Evolutionary conservation across 1,140 invertebrate genomes (phyloP), one percentile per base, ranked within the genome.

Genomic region (Drosophila malerkotliana): DNA sequence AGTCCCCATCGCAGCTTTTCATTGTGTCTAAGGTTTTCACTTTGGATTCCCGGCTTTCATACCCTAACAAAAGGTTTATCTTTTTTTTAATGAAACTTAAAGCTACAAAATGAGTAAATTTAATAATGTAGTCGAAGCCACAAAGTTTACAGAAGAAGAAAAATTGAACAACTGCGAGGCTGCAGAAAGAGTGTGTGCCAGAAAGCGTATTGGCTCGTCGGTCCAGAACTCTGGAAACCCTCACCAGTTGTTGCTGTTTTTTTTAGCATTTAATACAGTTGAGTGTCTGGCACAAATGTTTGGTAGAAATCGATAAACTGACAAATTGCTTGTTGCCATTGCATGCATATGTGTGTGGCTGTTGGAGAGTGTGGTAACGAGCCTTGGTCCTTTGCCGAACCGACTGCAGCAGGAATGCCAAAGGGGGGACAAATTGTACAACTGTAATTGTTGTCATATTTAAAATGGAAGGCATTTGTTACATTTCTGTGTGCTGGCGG

Each of bases 221-320:
- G 34, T 37, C 10, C 10, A 3, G 10, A 0, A 3, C 10, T 37
- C 10, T 37, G 34, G 12, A 1, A 37, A n/a, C 41, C 41, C 41
- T 15, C 2, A 2, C 41, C 14, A 32, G 41, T 75, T 85, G 82
- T 82, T 87, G 83, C 83, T 82, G 74, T 87, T 87, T 87, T 87
- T 87, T 87, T 87, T 88, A 88, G 84, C 83, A 88, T 88, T 88
- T 88, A 88, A 88, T 88, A 88, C 83, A 88, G 83, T 88, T 87
- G 83, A 88, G 83, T 87, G 83, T 88, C 83, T 88, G 83, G 83
- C 83, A 89, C 79, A 88, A 88, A 88, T 88, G 84, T 88, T 88
- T 88, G 83, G 83, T 88, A 89, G 83, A 88, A 88, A 88, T 88
- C 83, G 83, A 88, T 88, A 88, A 88, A 88, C 84, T 88, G 83